phyloP scores from a whole-genome alignment of 2,797 vertebrate genomes.

The Champsocephalus gunnari region DNA sequence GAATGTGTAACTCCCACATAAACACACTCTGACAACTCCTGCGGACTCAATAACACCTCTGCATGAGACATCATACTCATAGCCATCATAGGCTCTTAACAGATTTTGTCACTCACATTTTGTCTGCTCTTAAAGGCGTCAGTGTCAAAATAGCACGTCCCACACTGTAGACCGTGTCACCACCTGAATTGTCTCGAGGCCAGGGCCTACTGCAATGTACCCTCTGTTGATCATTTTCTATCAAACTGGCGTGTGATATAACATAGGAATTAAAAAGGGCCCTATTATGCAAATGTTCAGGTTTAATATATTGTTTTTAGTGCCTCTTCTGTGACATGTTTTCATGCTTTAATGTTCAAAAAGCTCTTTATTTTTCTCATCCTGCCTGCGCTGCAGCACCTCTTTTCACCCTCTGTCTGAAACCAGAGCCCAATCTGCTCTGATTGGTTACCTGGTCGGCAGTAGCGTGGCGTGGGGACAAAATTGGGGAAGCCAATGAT shows the following conservation, averaged over 20 bases:
- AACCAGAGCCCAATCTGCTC: no score
- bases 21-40: conserved; percentile 5
- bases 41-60: conserved; percentile 30
- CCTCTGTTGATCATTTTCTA: conserved; percentile 24
- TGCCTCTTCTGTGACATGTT: no score
- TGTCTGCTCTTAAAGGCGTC: conserved; percentile 16
- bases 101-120: conserved; percentile 55
- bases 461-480: no score
- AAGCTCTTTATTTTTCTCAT: no score
- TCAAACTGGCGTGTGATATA: conserved; percentile 16
- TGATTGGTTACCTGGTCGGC: no score
- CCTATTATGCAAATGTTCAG: no score
- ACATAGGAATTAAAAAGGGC: conserved; percentile 18
- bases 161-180: conserved; percentile 55
- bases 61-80: conserved; percentile 23
- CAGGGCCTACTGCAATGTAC: not conserved
- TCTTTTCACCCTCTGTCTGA: no score
- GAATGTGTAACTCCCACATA: not conserved
- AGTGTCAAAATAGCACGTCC: conserved; percentile 60
- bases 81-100: conserved; percentile 41
- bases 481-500: no score
- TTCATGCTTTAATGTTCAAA: no score
- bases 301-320: no score
- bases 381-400: no score
- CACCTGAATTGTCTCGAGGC: conserved; percentile 34